Base-by-base conservation (phyloP, 2,797 vertebrate genomes). In the Garrulus glandarius region DNA sequence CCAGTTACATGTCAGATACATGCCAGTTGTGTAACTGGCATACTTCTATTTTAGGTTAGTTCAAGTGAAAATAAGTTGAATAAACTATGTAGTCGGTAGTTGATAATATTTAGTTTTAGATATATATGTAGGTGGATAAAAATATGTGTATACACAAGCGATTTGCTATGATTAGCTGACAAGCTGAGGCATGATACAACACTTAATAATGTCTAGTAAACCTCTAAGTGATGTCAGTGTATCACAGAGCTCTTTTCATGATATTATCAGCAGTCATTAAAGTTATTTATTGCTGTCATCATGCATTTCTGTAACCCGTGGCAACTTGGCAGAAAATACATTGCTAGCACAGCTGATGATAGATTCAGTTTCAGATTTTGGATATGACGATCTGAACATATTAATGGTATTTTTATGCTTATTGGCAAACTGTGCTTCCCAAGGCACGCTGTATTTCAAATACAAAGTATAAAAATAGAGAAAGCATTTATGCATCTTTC, bases 201-300 rank as follows among this genome's bases (percentile, higher is more conserved):
- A 52, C 68, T 95, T 91, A 94, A 92, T 92, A 93, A 95, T 53
- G 75, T 69, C 75, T 95, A 72, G 68, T 93, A 95, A 97, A 94
- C 80, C 78, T 94, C 87, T 96, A 94, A 97, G 70, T 92, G 87
- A 96, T 97, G 92, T 96, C 86, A 93, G 41, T 37, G 41, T 90
- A 97, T 97, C 79, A 96, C 90, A 87, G 75, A 94, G 43, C 26
- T 82, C 88, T 92, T 92, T 87, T 80, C 84, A 87, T 89, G 61
- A 97, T 96, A 96, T 91, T 97, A 97, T 92, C 95, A 92, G 91
- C 70, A 95, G 94, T 93, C 91, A 84, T 96, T 93, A 93, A 46
- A 87, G 70, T 96, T 97, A 97, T 97, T 98, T 97, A 98, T 98
- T 97, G 94, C 97, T 96, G 90, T 96, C 93, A 96, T 97, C 94